phyloP scores from a whole-genome alignment of 2,113 vertebrate genomes.

The Heliornis fulica region DNA sequence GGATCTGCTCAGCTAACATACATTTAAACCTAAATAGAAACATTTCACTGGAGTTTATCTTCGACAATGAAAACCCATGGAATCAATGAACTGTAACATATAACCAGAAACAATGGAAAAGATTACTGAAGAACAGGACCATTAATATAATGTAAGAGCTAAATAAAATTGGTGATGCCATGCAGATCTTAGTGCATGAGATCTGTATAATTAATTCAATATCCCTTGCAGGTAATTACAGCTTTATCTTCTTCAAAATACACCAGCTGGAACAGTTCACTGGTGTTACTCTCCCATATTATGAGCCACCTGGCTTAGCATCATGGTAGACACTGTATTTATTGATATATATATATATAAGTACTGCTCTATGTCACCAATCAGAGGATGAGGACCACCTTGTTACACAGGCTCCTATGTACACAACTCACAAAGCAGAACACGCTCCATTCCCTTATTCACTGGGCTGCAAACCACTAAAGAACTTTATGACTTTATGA shows the following conservation, averaged over 20 bases:
- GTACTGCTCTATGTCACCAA: neutral
- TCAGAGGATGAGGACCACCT: neutral
- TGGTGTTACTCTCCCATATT: neutral
- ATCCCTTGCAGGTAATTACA: neutral
- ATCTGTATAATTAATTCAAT: neutral
- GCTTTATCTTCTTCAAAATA: neutral
- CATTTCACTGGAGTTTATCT: conserved; percentile 6
- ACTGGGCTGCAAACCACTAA: neutral
- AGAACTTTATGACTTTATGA: neutral
- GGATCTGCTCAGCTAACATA: conserved; percentile 26
- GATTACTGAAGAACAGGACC: neutral
- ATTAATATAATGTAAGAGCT: neutral
- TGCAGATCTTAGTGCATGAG: neutral
- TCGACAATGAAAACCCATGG: neutral
- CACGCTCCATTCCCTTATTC: neutral
- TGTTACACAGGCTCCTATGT: neutral
- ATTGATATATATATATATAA: no score
- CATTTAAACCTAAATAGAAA: neutral
- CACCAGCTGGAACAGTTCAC: neutral
- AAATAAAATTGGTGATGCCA: neutral
- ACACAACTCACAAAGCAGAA: neutral
- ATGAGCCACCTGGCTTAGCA: neutral
- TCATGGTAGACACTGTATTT: neutral
- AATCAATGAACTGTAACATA: neutral
- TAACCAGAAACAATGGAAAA: neutral